Percentiles rank a stretch among this genome's conserved stretches.
phyloP scores from a whole-genome alignment of 2,113 vertebrate species.

The Megalops atlanticus region DNA sequence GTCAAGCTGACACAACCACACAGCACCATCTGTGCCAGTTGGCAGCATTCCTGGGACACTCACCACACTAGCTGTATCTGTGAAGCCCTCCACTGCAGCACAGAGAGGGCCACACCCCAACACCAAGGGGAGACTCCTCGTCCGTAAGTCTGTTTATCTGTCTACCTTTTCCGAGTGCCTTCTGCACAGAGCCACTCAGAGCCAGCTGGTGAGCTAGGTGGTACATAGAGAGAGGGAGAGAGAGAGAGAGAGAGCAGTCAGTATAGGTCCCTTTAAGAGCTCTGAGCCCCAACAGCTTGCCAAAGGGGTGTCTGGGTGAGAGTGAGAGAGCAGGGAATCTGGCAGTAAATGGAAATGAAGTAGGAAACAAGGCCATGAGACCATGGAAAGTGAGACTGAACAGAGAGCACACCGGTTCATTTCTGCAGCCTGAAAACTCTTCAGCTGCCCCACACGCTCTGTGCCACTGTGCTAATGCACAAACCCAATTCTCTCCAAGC shows the following conservation, averaged over 20 bases:
- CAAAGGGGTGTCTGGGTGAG: too few relatives aligned
- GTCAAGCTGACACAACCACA: neutral
- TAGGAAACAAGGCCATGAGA: too few relatives aligned
- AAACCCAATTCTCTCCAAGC: too few relatives aligned
- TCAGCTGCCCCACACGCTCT: too few relatives aligned
- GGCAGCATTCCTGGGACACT: slow-evolving; percentile 23
- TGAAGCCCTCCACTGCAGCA: slow-evolving; percentile 79
- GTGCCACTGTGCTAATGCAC: too few relatives aligned
- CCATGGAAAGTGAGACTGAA: neutral
- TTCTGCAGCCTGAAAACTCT: too few relatives aligned
- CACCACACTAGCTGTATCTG: slow-evolving; percentile 68
- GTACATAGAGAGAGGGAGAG: slow-evolving; percentile 18
- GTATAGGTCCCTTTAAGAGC: too few relatives aligned
- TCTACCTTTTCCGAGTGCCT: slow-evolving; percentile 31
- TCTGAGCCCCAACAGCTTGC: too few relatives aligned
- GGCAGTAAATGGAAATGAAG: too few relatives aligned
- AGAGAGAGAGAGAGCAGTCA: slow-evolving; percentile 10
- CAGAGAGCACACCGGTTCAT: neutral
- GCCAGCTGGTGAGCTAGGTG: neutral
- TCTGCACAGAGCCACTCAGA: slow-evolving; percentile 43
- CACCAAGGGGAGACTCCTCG: slow-evolving; percentile 50
- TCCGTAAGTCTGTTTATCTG: slow-evolving; percentile 9
- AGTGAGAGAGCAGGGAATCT: too few relatives aligned
- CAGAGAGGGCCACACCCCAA: slow-evolving; percentile 71
- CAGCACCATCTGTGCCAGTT: neutral